Percentiles rank a stretch among this genome's conserved stretches.
These are phyloP conservation scores for Panagrolaimus sp. DNA, from an alignment of 1,140 invertebrate species.

Conservation along the genomic window DNA sequence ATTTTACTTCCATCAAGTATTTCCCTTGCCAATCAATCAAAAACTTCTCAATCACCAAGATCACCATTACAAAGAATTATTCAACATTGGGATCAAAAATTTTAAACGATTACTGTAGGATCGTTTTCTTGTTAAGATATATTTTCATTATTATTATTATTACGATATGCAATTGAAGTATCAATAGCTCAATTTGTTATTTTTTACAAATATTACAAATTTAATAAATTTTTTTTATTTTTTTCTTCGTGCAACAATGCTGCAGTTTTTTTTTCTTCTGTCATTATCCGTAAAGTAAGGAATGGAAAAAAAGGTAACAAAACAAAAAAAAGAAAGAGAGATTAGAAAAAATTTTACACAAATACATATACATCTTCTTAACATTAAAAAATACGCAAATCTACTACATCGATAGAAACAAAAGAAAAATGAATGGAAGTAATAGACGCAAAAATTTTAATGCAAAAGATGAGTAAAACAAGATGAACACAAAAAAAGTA, in stretches of 20 bases:
- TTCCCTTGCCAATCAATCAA: background rate
- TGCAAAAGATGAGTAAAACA: too few relatives aligned
- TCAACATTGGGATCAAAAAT: conserved; percentile 8
- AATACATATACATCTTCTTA: background rate
- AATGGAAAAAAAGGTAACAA: too few relatives aligned
- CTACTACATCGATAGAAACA: background rate
- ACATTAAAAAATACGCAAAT: background rate
- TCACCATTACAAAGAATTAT: background rate
- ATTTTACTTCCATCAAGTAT: conserved; percentile 6
- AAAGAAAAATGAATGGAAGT: background rate
- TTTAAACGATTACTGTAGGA: background rate
- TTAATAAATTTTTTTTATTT: too few relatives aligned
- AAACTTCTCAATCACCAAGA: background rate
- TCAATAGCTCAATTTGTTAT: too few relatives aligned
- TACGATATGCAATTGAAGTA: too few relatives aligned
- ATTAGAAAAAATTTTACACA: background rate
- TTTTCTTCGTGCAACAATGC: too few relatives aligned
- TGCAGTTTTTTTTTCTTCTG: conserved; percentile 17
- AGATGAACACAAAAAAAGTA: too few relatives aligned
- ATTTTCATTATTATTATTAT: too few relatives aligned
- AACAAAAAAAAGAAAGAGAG: background rate
- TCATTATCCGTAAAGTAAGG: conserved; percentile 20
- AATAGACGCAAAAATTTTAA: too few relatives aligned
- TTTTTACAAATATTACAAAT: too few relatives aligned
- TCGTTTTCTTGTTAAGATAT: too few relatives aligned